phyloP scores from a whole-genome alignment of 2,797 vertebrate species.

The Amniataba percoides region DNA sequence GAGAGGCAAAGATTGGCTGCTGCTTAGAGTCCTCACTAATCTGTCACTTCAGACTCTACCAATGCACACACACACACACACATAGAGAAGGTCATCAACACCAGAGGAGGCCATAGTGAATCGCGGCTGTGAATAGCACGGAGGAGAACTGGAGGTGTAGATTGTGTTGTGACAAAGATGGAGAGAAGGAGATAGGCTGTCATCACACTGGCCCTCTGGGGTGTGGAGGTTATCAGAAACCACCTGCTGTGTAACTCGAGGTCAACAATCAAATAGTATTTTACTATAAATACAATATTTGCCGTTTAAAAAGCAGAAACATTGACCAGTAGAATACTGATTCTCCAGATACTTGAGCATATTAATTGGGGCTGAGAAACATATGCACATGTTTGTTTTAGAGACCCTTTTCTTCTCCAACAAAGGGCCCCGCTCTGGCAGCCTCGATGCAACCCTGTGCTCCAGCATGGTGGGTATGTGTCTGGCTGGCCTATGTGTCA shows the following conservation, averaged over 20 bases:
- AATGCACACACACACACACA: slow-evolving; percentile 10
- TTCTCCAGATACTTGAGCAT: slow-evolving; percentile 16
- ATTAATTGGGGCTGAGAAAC: slow-evolving; percentile 43
- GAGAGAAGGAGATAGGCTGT: slow-evolving; percentile 2
- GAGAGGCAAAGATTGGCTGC: slow-evolving; percentile 47
- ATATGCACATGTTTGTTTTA: slow-evolving; percentile 66
- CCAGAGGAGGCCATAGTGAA: slow-evolving; percentile 12
- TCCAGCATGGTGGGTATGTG: slow-evolving; percentile 52
- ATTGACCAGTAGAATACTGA: slow-evolving; percentile 1
- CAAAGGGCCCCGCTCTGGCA: slow-evolving; percentile 65
- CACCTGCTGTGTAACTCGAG: background rate
- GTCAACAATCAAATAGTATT: background rate
- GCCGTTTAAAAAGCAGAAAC: slow-evolving; percentile 3
- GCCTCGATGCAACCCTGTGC: slow-evolving; percentile 50
- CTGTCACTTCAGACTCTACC: slow-evolving; percentile 55
- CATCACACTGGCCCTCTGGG: slow-evolving; percentile 12
- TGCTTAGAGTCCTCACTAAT: slow-evolving; percentile 52
- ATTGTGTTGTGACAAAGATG: slow-evolving; percentile 12
- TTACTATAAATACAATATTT: background rate
- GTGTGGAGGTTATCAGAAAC: slow-evolving; percentile 24
- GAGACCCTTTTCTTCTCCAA: slow-evolving; percentile 56
- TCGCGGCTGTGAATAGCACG: slow-evolving; percentile 1
- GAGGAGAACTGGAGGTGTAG: slow-evolving; percentile 7
- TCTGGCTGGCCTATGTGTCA: slow-evolving; percentile 62
- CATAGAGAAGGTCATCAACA: slow-evolving; percentile 18